Conservation (phyloP, 2,888 invertebrate species). For the Amphipoea oculea region DNA sequence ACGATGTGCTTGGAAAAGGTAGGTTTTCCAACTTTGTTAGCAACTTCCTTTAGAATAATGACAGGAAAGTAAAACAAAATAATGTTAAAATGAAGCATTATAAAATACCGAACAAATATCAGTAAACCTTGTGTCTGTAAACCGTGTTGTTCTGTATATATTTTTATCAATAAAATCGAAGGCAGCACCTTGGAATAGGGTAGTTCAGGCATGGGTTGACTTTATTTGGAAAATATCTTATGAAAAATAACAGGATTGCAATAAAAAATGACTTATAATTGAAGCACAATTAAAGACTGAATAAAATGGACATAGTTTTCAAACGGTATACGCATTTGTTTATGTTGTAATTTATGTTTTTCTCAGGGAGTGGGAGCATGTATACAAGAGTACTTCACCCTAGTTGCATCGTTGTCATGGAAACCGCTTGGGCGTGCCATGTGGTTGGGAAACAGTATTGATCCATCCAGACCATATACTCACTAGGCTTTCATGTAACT, state of each 20-base stretch:
- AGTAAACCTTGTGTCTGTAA: background rate
- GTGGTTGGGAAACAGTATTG: slow-evolving; percentile 2
- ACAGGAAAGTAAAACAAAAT: background rate
- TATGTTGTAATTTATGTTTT: background rate
- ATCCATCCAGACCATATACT: background rate
- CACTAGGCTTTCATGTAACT: background rate
- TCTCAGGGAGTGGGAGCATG: too few species aligned
- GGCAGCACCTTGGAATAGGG: background rate
- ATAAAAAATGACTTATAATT: background rate
- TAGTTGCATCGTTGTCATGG: background rate
- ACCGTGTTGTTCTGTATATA: background rate
- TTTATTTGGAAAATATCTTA: background rate
- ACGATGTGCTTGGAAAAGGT: background rate
- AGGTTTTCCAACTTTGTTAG: background rate
- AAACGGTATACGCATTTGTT: background rate
- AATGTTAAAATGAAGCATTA: background rate
- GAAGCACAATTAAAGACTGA: background rate
- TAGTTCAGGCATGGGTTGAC: background rate
- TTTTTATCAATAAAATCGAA: background rate
- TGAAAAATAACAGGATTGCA: background rate
- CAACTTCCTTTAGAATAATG: background rate
- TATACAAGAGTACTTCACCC: background rate
- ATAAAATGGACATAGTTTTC: background rate
- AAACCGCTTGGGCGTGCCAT: background rate
- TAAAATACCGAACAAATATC: background rate